Percentiles rank a stretch among this genome's conserved stretches.
Evolutionary conservation across 1,140 invertebrate species (phyloP).

Genomic region (Leptonema lineaticorne): DNA sequence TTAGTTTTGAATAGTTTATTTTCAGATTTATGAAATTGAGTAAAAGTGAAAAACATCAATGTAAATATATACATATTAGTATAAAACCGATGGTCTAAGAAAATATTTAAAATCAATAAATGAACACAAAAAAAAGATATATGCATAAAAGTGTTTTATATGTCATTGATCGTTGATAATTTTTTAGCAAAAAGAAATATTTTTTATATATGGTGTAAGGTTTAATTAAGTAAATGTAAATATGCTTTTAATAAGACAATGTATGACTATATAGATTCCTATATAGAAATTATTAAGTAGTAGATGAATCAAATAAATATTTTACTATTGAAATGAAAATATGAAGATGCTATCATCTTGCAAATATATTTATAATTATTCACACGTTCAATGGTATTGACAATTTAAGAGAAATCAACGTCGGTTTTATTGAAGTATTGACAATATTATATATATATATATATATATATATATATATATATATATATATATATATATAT

Average conservation of each 20-base stretch:
- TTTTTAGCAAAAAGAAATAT: conserved; percentile 40
- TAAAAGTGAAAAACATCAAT: no score
- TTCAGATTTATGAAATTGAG: conserved; percentile 36
- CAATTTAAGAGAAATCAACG: no score
- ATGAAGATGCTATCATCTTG: no score
- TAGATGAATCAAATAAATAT: background rate
- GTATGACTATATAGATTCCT: background rate
- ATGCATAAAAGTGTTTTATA: conserved; percentile 31
- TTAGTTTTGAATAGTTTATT: conserved; percentile 37
- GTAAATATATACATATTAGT: conserved; percentile 32
- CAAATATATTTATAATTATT: no score
- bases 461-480: background rate
- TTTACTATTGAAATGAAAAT: background rate
- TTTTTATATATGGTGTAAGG: conserved; percentile 41
- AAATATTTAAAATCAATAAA: conserved; percentile 21
- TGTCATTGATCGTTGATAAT: conserved; percentile 38
- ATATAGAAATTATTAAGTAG: no score
- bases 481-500: background rate
- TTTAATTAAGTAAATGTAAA: conserved; percentile 39
- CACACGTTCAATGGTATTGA: no score
- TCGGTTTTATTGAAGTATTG: no score
- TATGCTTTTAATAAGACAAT: conserved; percentile 32
- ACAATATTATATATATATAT: background rate
- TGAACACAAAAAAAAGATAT: conserved; percentile 18
- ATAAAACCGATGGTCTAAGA: conserved; percentile 34